Conservation (phyloP, 2,888 invertebrate genomes). For the Chesias legatella region DNA sequence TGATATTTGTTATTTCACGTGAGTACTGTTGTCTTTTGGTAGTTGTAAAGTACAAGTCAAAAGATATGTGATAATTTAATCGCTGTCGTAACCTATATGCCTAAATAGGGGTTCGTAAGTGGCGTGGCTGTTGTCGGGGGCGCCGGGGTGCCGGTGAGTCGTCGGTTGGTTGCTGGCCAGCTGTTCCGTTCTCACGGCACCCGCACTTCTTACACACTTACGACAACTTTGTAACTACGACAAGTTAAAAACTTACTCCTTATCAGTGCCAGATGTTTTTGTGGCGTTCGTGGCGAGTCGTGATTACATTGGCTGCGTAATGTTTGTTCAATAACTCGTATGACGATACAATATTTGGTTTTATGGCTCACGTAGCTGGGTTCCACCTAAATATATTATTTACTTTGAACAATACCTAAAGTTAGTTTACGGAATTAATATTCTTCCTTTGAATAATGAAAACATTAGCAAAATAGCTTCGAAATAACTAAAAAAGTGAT, state of each 20-base stretch:
- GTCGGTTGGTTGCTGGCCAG: conserved; percentile 30
- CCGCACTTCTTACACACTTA: conserved; percentile 11
- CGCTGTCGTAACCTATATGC: conserved; percentile 32
- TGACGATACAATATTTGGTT: conserved; percentile 19
- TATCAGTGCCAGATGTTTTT: conserved; percentile 44
- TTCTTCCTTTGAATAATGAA: too few species aligned
- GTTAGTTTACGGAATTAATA: too few species aligned
- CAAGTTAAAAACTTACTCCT: conserved; percentile 27
- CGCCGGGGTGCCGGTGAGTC: conserved; percentile 46
- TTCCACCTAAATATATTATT: too few species aligned
- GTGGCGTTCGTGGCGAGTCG: conserved; percentile 23
- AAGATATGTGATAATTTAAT: conserved; percentile 45
- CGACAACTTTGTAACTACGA: conserved; percentile 16
- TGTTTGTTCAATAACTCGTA: conserved; percentile 27
- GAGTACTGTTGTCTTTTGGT: conserved; percentile 48
- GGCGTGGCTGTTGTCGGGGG: conserved; percentile 47
- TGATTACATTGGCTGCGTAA: conserved; percentile 24
- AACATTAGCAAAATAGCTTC: too few species aligned
- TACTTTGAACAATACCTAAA: too few species aligned
- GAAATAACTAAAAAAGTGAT: too few species aligned
- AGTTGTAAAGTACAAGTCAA: conserved; percentile 28
- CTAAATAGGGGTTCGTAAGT: conserved; percentile 49
- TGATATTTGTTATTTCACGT: conserved; percentile 71
- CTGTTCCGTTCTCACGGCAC: conserved; percentile 36
- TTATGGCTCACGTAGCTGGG: conserved; percentile 4